Percentiles rank a stretch among this genome's conserved stretches.
Conservation (phyloP, 2,113 vertebrate species). For the Eonycteris spelaea region DNA sequence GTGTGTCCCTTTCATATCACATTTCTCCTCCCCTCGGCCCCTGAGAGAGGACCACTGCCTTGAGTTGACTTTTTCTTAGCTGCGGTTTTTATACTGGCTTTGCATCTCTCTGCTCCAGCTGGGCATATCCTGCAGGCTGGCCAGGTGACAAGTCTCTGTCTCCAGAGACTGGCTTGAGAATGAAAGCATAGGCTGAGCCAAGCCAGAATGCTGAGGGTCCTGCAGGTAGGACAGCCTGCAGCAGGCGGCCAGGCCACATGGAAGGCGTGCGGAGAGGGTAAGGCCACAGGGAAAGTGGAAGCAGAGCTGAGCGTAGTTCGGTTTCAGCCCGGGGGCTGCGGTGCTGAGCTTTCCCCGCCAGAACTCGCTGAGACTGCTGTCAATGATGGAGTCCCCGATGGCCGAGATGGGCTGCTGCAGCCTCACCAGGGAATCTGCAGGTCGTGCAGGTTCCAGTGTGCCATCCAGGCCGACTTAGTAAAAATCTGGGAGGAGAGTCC, state of each 20-base stretch:
- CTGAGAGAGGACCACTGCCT: neutral
- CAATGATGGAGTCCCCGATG: neutral
- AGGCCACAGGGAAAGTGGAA: neutral
- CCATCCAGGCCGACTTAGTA: too few relatives aligned
- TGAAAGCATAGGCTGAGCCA: neutral
- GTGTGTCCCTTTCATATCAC: neutral
- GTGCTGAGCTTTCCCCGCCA: neutral
- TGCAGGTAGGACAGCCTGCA: neutral
- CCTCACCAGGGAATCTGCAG: neutral
- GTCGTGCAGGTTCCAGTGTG: neutral
- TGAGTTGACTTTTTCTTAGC: neutral
- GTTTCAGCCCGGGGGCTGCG: accelerated
- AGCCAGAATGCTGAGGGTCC: neutral
- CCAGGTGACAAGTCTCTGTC: accelerated
- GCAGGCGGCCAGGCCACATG: accelerated
- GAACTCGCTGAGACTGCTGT: neutral
- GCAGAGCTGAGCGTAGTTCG: neutral
- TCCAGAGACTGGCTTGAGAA: neutral
- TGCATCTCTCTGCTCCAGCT: neutral
- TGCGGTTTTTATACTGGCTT: neutral
- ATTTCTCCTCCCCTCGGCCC: neutral
- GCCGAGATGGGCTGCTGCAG: too few relatives aligned
- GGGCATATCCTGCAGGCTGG: neutral
- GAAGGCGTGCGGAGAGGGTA: neutral
- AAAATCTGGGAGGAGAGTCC: neutral